Evolutionary conservation across 2,797 vertebrate genomes (phyloP), one percentile per base, ranked within the genome.

Genomic region (Remorina albescens): DNA sequence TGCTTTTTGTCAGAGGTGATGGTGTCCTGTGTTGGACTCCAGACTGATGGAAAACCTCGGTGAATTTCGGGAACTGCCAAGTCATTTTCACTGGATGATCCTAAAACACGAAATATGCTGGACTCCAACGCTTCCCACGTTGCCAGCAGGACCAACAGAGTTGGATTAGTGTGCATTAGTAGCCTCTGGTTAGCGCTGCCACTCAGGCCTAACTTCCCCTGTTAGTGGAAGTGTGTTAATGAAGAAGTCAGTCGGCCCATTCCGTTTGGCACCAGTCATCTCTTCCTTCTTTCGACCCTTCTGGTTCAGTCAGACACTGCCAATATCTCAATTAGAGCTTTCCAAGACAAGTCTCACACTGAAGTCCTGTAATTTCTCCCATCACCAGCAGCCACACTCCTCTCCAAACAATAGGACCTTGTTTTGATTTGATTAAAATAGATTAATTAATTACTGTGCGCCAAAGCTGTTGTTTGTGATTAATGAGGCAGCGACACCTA

Each of bases 401-500:
- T 71, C 72, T 74, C 51, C 64, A 71, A 89, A 92, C 84, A 90
- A 91, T 76, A 80, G 79, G 69, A 81, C 69, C 79, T 84, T 89
- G 76, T 88, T 91, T 86, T 83, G 65, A 86, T 87, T 87, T 91
- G 88, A 93, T 93, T 91, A 88, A 88, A 91, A 91, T 85, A 82
- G 88, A 93, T 92, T 76, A 80, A 91, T 91, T 87, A 88, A 92
- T 93, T 91, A 92, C 71, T 25, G 25, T 42, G 74, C 61, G 42
- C 80, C 74, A 86, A 88, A 87, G 82, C 70, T 81, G 85, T 89
- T 92, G 87, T 89, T 91, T 65, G 86, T 89, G 90, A 92, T 92
- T 93, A 93, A 93, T 89, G 81, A 89, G 84, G 87, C 86, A 67
- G 83, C 74, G 85, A 85, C 72, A 77, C 74, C 75, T 86, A 91